phyloP scores from a whole-genome alignment of 2,888 invertebrate species.

The Philopedon plagiatum region DNA sequence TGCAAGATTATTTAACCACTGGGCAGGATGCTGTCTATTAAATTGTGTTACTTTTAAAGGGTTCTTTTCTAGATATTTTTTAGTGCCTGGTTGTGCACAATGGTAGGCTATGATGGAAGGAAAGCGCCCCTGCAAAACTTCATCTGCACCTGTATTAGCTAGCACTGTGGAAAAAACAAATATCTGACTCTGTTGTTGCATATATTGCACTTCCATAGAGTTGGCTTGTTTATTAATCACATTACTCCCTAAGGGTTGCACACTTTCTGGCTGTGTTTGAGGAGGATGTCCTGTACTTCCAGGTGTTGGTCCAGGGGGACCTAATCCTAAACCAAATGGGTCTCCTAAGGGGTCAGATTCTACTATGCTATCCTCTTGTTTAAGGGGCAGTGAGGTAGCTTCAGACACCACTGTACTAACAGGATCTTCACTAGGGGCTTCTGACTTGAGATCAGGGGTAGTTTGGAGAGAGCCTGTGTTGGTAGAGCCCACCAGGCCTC shows the following conservation, averaged over 20 bases:
- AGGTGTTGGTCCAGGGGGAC: constrained; percentile 54
- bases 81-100: constrained; percentile 95
- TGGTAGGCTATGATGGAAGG: constrained; percentile 95
- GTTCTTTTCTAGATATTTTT: constrained; percentile 95
- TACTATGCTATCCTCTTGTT: constrained; percentile 66
- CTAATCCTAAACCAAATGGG: constrained; percentile 64
- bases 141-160: constrained; percentile 96
- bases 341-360: constrained; percentile 66
- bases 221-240: constrained; percentile 85
- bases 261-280: constrained; percentile 73
- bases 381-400: constrained; percentile 61
- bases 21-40: constrained; percentile 85
- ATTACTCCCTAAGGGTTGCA: constrained; percentile 83
- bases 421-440: constrained; percentile 58
- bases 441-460: constrained; percentile 64
- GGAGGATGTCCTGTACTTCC: constrained; percentile 57
- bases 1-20: constrained; percentile 84
- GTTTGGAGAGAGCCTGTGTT: constrained; percentile 67
- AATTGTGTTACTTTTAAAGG: constrained; percentile 90
- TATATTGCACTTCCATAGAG: constrained; percentile 87
- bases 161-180: constrained; percentile 96
- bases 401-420: constrained; percentile 54
- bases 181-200: constrained; percentile 98
- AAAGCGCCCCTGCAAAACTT: constrained; percentile 90
- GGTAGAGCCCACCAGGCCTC: constrained; percentile 68